phyloP scores from a whole-genome alignment of 2,888 invertebrate genomes.

The Timema podura region DNA sequence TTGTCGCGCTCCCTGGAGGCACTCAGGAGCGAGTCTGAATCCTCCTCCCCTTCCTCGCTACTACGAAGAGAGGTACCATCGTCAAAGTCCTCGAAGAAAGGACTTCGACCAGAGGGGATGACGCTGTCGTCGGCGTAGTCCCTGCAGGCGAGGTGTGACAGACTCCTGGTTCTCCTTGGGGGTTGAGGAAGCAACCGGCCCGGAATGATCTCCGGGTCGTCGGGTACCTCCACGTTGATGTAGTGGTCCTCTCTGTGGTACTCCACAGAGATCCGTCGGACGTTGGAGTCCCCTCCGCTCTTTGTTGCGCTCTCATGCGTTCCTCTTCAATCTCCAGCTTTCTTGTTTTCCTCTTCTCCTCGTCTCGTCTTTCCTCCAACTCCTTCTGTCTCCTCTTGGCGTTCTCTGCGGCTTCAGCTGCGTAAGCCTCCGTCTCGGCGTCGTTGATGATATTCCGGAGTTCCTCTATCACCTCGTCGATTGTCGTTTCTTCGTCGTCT shows the following conservation, averaged over 20 bases:
- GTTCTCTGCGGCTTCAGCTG: constrained; percentile 27
- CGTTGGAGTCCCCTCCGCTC: not conserved
- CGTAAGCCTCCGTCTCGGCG: constrained; percentile 65
- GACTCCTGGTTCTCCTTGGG: constrained; percentile 67
- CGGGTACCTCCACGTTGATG: constrained; percentile 47
- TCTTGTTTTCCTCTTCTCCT: constrained; percentile 26
- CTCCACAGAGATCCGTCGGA: constrained; percentile 3
- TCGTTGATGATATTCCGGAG: constrained; percentile 79
- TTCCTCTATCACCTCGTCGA: constrained; percentile 84
- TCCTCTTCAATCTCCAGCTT: constrained; percentile 19
- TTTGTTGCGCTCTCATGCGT: constrained; percentile 12
- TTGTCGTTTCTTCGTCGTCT: constrained; percentile 74
- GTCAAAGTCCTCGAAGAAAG: constrained; percentile 29
- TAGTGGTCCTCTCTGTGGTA: not conserved
- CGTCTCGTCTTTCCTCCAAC: constrained; percentile 18
- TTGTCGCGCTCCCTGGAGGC: constrained; percentile 47
- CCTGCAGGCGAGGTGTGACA: constrained; percentile 59
- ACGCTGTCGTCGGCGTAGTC: constrained; percentile 48
- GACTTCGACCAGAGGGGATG: constrained; percentile 15
- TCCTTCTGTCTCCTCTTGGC: constrained; percentile 22
- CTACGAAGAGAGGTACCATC: constrained; percentile 29
- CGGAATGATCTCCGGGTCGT: constrained; percentile 61
- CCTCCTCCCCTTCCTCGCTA: constrained; percentile 38
- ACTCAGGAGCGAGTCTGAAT: constrained; percentile 66
- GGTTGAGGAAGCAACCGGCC: constrained; percentile 76